A percentile compares a stretch with the other conserved stretches of the same genome.
Evolutionary conservation across 2,797 vertebrate genomes (phyloP).

Genomic region (Sebastes glaucus): DNA sequence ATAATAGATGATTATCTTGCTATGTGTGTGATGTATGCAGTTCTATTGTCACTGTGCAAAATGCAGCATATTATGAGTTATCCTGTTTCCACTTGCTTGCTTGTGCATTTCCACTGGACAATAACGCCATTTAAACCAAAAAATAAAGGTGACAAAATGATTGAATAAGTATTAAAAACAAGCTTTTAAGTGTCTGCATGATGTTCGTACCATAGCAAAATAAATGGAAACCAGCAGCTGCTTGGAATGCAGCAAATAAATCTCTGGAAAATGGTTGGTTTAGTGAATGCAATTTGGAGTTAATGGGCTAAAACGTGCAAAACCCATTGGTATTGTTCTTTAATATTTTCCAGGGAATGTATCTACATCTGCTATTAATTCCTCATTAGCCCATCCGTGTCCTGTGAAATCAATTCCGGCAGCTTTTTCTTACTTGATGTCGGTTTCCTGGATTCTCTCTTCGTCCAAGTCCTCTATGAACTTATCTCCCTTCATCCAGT

Average conservation of each 20-base stretch:
- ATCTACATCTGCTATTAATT: conserved; percentile 36
- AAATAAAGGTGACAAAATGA: conserved; percentile 23
- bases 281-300: conserved; percentile 57
- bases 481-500: conserved; percentile 99
- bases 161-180: conserved; percentile 23
- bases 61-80: background rate
- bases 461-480: conserved; percentile 99
- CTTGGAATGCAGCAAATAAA: conserved; percentile 40
- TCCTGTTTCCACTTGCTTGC: background rate
- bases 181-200: conserved; percentile 3
- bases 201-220: conserved; percentile 15
- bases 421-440: conserved; percentile 91
- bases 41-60: background rate
- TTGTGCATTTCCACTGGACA: background rate
- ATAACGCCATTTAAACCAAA: background rate
- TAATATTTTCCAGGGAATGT: conserved; percentile 54
- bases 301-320: conserved; percentile 66
- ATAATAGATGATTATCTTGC: conserved; percentile 1
- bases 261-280: conserved; percentile 43
- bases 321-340: conserved; percentile 30
- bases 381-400: conserved; percentile 25
- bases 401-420: background rate
- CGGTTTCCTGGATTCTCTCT: conserved; percentile 93
- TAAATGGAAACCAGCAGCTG: conserved; percentile 29
- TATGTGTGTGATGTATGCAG: background rate